Evolutionary conservation across 2,888 invertebrate genomes (phyloP).

Genomic region (Cotesia congregata): DNA sequence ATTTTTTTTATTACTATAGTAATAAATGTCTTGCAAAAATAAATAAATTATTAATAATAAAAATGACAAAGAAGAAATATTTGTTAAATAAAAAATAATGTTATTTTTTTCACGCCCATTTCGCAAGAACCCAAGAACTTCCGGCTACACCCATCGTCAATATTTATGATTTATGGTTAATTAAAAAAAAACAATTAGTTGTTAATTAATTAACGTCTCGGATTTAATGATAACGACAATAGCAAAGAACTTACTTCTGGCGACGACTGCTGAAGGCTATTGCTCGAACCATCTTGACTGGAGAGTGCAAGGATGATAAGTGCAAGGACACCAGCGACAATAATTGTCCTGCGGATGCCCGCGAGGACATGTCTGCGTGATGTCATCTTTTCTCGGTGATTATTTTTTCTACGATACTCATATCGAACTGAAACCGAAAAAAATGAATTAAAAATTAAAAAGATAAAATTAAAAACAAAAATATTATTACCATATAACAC

Average conservation of each 20-base stretch:
- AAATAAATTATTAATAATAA: too few relatives aligned
- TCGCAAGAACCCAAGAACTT: too few relatives aligned
- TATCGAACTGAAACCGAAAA: constrained; percentile 63
- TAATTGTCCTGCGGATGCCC: constrained; percentile 62
- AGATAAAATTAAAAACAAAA: constrained; percentile 11
- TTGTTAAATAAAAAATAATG: too few relatives aligned
- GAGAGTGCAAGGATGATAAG: constrained; percentile 63
- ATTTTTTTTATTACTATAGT: too few relatives aligned
- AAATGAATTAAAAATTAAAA: constrained; percentile 18
- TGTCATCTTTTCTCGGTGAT: constrained; percentile 67
- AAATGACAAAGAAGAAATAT: too few relatives aligned
- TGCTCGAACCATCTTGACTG: constrained; percentile 61
- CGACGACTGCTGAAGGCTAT: constrained; percentile 56
- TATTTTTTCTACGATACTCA: constrained; percentile 66
- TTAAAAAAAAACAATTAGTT: background rate
- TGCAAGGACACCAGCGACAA: constrained; percentile 63
- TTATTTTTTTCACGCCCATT: too few relatives aligned
- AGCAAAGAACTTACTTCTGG: constrained; percentile 57
- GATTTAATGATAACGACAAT: background rate
- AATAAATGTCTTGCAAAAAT: too few relatives aligned
- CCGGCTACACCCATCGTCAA: too few relatives aligned
- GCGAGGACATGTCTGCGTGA: constrained; percentile 66
- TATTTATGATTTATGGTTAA: background rate
- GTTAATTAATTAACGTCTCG: background rate
- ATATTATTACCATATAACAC: background rate